phyloP scores from a whole-genome alignment of 2,888 invertebrate genomes.

The Nowickia ferox region DNA sequence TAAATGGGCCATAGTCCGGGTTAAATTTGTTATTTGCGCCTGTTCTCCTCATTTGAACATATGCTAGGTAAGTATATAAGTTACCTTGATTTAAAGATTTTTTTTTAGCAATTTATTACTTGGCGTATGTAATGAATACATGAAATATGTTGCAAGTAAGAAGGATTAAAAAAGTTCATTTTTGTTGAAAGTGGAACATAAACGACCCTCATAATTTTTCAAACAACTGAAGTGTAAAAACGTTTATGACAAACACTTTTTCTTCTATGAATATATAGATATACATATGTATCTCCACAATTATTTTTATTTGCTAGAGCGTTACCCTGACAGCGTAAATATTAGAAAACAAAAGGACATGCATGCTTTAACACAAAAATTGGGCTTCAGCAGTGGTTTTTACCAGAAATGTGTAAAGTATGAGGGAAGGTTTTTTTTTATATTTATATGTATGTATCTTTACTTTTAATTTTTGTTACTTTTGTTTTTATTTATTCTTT shows the following conservation, averaged over 20 bases:
- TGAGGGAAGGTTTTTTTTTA: conserved; percentile 38
- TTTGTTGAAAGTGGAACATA: conserved; percentile 29
- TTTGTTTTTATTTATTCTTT: conserved; percentile 42
- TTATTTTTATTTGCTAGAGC: no score
- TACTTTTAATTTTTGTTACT: conserved; percentile 31
- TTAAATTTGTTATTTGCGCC: background rate
- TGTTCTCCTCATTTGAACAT: no score
- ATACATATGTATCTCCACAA: no score
- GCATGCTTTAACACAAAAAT: conserved; percentile 58
- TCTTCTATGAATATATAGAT: background rate
- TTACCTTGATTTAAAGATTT: conserved; percentile 2
- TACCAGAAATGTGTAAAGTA: conserved; percentile 10
- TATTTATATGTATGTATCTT: conserved; percentile 27
- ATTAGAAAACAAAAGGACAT: conserved; percentile 69
- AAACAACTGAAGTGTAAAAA: conserved; percentile 71
- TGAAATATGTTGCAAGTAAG: conserved; percentile 17
- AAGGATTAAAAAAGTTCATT: conserved; percentile 37
- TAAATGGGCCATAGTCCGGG: no score
- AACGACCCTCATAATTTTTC: conserved; percentile 72
- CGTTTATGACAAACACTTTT: conserved; percentile 70
- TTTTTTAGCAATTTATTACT: background rate
- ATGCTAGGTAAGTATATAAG: no score
- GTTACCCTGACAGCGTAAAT: conserved; percentile 41
- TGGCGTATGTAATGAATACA: conserved; percentile 34
- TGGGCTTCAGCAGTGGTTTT: conserved; percentile 12